Evolutionary conservation across 30 jellyfish, hydroid and myxozoan species (phyloP), one percentile per base, ranked within the genome.

Genomic region (Aurelia sp.): DNA sequence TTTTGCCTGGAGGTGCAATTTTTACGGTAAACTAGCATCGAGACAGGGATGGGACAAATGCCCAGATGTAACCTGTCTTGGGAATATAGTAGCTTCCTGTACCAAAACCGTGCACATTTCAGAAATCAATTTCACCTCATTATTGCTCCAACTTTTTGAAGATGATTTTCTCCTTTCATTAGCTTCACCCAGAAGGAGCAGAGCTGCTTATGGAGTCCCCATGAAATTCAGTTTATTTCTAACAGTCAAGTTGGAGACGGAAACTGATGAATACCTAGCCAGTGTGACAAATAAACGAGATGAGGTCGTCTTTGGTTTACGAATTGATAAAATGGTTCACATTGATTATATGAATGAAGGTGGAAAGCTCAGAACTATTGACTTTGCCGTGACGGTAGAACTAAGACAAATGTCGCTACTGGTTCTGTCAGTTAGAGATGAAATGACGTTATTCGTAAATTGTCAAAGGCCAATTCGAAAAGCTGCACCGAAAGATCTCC

Each of bases 401-500:
- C 47, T 41, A 60, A 58, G 61, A 40, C 9, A 22, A 70, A 30
- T 65, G 17, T n/a, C 62, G 27, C 85, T 50, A 71, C 13, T 82
- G 23, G 74, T 57, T 6, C 79, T 82, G 64, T 35, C 76, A 11
- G 80, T 82, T 4, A 52, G 65, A 4, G 50, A 31, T 10, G 77
- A 70, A 12, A 82, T 72, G 21, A 57, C 27, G 11, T 30, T 82
- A 40, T 74, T 75, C 19, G 74, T 74, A 10, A 71, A 82, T 19
- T 82, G 91, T 70, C 31, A 59, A 55, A 63, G 47, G 23, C 33
- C 18, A 3, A 23, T 27, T 20, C 31, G 21, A 6, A 70, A 50
- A 48, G 57, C 40, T 18, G 73, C 73, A 22, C 91, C 91, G 51
- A 61, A 37, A 7, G 91, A 82, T 57, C 73, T 82, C 21, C 91